Evolutionary conservation across 1,140 invertebrate genomes (phyloP), one percentile per base, ranked within the genome.

Genomic region (Lepidurus arcticus): DNA sequence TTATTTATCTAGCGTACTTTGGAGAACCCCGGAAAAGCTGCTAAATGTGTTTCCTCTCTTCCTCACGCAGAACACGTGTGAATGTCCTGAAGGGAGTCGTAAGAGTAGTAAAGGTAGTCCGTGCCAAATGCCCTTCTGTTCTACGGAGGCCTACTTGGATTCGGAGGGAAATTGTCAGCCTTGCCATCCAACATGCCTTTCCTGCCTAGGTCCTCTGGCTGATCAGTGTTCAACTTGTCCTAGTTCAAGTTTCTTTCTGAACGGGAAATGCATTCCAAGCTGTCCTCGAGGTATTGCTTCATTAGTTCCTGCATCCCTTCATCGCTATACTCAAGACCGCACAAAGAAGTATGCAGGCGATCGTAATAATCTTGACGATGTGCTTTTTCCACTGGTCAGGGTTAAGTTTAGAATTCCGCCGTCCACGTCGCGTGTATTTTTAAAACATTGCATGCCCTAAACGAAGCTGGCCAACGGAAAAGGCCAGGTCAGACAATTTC

Each of bases 391-490:
- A 4, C 8, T 65, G 16, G 53, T 65, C 53, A 65, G 53, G 53
- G 16, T 65, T 65, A 65, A 65, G 53, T 65, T 65, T 65, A 65
- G 53, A 65, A 65, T 65, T 65, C 34, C 53, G n/a, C 53, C 53
- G 21, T 65, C n/a, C 5, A 65, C 21, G 53, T 21, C 53, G 5
- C n/a, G 53, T 65, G n/a, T 65, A 65, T 65, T 65, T 65, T 65
- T 65, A 65, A 65, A 65, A 65, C n/a, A 65, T 65, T 65, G 53
- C 21, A 65, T n/a, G 53, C 53, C 53, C 53, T 65, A 65, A 65
- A 65, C 53, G 53, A 65, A 65, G 16, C 10, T 65, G 53, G 53
- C 53, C n/a, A 65, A 65, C 16, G 53, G 16, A 13, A 21, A 65
- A 65, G 34, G 34, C 53, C 53, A 65, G 8, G 53, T 7, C 53